These are phyloP conservation scores for Phenacoccus solenopsis DNA, from an alignment of 1,140 invertebrate genomes.

Conservation along the genomic window DNA sequence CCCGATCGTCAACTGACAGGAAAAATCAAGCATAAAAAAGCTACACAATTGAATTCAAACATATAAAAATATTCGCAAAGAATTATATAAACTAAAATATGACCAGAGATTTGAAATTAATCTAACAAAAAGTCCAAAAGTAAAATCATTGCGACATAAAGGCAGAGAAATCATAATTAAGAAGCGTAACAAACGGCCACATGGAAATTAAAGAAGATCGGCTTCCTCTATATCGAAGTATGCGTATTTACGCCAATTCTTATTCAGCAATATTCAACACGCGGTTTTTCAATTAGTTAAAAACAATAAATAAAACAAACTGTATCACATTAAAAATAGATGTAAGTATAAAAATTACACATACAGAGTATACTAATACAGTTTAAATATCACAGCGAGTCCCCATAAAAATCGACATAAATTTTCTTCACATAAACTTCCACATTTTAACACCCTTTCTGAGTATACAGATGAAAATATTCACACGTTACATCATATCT, in stretches of 20 bases:
- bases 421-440: neutral
- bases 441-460: neutral
- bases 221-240: too few species aligned
- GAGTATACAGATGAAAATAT: neutral
- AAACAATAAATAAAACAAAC: neutral
- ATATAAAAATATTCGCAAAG: neutral
- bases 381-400: neutral
- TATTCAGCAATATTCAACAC: too few species aligned
- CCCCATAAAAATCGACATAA: neutral
- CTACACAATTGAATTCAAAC: neutral
- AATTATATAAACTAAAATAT: neutral
- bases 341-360: slow-evolving; percentile 4
- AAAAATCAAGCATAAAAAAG: neutral
- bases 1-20: too few species aligned
- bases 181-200: too few species aligned
- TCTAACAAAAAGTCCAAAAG: too few species aligned
- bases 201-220: too few species aligned
- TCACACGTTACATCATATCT: neutral
- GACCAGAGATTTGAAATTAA: slow-evolving; percentile 2
- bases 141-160: too few species aligned
- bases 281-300: too few species aligned
- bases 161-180: too few species aligned
- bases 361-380: neutral
- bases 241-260: too few species aligned
- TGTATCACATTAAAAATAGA: neutral